Evolutionary conservation across 2,113 vertebrate genomes (phyloP).

Genomic region (Chloroceryle aenea): DNA sequence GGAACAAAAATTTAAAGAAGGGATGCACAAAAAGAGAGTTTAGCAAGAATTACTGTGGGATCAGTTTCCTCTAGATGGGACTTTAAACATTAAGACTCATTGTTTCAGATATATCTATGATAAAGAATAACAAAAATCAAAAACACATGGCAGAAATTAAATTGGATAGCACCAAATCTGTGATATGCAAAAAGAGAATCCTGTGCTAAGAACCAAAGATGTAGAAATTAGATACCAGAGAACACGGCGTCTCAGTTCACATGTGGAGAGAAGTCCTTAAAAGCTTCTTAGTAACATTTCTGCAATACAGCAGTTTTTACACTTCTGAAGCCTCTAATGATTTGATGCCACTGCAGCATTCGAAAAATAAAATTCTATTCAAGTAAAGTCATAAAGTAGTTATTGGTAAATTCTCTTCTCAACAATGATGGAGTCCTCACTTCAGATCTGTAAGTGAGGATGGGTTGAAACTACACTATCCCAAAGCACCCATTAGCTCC

Average conservation of each 20-base stretch:
- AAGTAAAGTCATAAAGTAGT: not conserved
- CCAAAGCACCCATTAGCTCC: not conserved
- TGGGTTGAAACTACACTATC: slow-evolving; percentile 27
- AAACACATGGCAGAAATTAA: not conserved
- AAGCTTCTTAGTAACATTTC: not conserved
- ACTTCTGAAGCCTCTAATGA: not conserved
- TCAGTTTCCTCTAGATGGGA: slow-evolving; percentile 7
- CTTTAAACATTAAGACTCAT: slow-evolving; percentile 44
- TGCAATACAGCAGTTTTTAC: not conserved
- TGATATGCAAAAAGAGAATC: not conserved
- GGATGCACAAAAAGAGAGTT: not conserved
- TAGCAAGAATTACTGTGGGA: not conserved
- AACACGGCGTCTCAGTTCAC: not conserved
- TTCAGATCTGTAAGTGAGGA: not conserved
- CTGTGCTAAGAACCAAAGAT: not conserved
- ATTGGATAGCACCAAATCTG: not conserved
- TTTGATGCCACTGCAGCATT: not conserved
- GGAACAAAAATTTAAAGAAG: not conserved
- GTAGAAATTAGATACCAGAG: not conserved
- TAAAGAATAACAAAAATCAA: not conserved
- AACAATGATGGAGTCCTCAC: not conserved
- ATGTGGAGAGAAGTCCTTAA: not conserved
- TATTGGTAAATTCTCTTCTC: slow-evolving; percentile 18
- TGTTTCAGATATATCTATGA: not conserved
- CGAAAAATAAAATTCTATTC: not conserved